phyloP scores from a whole-genome alignment of 1,140 invertebrate species.

The Drosophila lacteicornis region DNA sequence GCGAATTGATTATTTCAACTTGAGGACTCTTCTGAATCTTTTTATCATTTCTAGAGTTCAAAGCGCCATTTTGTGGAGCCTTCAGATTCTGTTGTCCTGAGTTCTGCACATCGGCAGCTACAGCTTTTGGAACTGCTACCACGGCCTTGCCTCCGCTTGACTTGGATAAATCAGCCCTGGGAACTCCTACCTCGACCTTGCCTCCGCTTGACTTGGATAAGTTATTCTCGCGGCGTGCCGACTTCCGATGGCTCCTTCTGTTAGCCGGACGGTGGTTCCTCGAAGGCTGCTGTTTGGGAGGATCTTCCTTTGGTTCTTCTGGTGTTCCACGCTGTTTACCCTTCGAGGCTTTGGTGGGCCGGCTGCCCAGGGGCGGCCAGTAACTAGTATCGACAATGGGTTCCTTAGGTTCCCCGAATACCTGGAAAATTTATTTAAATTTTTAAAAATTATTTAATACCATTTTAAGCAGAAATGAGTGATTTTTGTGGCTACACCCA shows the following conservation, averaged over 20 bases:
- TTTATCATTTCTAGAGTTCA: not conserved
- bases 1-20: not conserved
- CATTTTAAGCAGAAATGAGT: too few relatives aligned
- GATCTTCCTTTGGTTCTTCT: not conserved
- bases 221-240: not conserved
- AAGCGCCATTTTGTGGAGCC: not conserved
- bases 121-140: not conserved
- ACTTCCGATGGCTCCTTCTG: not conserved
- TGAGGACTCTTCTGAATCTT: not conserved
- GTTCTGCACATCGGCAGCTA: too few relatives aligned
- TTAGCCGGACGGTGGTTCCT: not conserved
- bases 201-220: not conserved
- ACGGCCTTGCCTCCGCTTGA: not conserved
- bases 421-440: not conserved
- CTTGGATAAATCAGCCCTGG: not conserved
- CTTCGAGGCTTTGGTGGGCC: not conserved
- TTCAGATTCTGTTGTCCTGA: not conserved
- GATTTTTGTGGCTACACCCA: too few relatives aligned
- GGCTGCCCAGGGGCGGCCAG: slow-evolving; percentile 3
- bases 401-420: not conserved
- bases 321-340: not conserved
- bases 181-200: not conserved
- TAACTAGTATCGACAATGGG: too few relatives aligned
- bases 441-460: too few relatives aligned
- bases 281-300: not conserved